Percentiles rank a stretch among this genome's conserved stretches.
Conservation (phyloP, 2,888 invertebrate species). For the Rotaria magnacalcarata region DNA sequence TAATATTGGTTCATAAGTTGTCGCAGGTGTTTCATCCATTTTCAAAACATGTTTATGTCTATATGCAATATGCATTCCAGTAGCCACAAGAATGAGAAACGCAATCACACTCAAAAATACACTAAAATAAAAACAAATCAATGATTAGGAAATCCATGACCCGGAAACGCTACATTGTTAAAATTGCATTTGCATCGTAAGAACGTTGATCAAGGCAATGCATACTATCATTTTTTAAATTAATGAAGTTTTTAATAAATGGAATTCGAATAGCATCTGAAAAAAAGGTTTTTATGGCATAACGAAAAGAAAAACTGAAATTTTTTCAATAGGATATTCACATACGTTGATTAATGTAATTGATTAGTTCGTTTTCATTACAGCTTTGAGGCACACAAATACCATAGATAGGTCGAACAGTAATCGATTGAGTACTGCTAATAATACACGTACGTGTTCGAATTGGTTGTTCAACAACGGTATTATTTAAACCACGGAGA, state of each 20-base stretch:
- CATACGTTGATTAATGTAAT: not conserved
- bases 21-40: no score
- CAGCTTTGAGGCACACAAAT: conserved; percentile 8
- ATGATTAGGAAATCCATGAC: not conserved
- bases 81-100: not conserved
- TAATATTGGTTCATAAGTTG: not conserved
- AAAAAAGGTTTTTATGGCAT: not conserved
- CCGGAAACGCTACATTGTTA: not conserved
- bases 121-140: not conserved
- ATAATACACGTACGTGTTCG: not conserved
- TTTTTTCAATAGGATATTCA: not conserved
- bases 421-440: not conserved
- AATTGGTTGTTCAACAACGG: conserved; percentile 14
- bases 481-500: not conserved
- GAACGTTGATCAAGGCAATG: not conserved
- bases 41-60: not conserved
- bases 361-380: not conserved
- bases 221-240: not conserved
- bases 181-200: not conserved
- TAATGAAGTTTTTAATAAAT: not conserved
- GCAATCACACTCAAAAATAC: not conserved
- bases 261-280: not conserved
- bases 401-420: not conserved
- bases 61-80: not conserved
- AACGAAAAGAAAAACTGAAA: not conserved